Conservation (phyloP, 2,888 invertebrate genomes). For the Nomada fucata region DNA sequence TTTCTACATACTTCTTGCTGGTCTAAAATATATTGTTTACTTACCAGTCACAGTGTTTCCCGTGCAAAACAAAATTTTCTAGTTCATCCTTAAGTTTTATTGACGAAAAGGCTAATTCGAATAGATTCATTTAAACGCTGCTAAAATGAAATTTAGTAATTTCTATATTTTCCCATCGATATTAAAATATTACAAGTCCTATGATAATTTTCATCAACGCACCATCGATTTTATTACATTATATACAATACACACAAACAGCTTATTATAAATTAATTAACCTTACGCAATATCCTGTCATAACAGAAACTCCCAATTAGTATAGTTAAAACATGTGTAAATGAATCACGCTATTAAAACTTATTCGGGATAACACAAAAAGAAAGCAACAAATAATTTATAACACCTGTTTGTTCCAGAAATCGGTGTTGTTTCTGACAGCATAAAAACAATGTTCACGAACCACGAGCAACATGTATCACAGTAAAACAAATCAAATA, state of each 20-base stretch:
- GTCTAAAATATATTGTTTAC: conserved; percentile 9
- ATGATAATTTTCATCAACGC: background rate
- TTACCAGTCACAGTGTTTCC: conserved; percentile 18
- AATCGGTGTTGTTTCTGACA: background rate
- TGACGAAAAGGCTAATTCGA: background rate
- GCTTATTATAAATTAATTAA: background rate
- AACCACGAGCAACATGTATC: background rate
- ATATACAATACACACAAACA: conserved; percentile 9
- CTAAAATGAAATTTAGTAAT: conserved; percentile 1
- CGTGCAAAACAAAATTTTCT: background rate
- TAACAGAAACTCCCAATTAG: conserved; percentile 4
- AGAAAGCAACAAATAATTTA: background rate
- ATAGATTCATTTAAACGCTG: background rate
- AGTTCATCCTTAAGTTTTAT: background rate
- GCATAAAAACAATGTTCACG: background rate
- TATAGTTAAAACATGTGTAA: background rate
- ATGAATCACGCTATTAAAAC: background rate
- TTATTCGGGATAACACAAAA: no score
- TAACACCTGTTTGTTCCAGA: background rate
- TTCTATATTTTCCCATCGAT: background rate
- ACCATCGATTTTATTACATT: conserved; percentile 18
- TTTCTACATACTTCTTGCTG: background rate
- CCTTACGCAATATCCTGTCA: background rate
- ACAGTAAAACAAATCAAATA: background rate
- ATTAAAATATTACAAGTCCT: conserved; percentile 11